These are phyloP conservation scores for Zootoca vivipara DNA, from an alignment of 2,113 vertebrate genomes.

Conservation along the genomic window DNA sequence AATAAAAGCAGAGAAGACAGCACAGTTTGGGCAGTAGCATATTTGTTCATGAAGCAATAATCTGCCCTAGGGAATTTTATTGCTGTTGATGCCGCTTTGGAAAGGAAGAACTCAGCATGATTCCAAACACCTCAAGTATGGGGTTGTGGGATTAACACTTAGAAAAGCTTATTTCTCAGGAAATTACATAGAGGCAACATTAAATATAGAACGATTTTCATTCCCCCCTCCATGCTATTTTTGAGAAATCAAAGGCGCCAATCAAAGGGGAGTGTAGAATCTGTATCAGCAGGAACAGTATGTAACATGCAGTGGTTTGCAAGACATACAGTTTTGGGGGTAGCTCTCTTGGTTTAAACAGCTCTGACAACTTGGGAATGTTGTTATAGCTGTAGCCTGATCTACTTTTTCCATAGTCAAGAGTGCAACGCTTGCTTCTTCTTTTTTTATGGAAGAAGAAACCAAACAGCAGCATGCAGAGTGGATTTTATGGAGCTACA, in stretches of 20 bases:
- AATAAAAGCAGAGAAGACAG: slow-evolving; percentile 1
- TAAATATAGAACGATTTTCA: background rate
- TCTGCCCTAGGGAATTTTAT: slow-evolving; percentile 22
- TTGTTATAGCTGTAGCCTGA: slow-evolving; percentile 14
- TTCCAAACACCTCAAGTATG: background rate
- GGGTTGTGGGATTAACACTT: background rate
- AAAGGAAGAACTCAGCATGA: slow-evolving; percentile 23
- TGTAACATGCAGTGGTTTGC: slow-evolving; percentile 13
- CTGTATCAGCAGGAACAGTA: background rate
- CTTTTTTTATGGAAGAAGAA: slow-evolving; percentile 18
- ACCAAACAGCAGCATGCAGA: slow-evolving; percentile 2
- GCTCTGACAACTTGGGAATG: background rate
- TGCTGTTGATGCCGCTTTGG: slow-evolving; percentile 29
- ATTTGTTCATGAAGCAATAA: background rate
- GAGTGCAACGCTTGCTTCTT: background rate
- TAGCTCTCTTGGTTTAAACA: background rate
- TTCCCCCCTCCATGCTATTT: background rate
- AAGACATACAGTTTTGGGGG: background rate
- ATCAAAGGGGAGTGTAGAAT: background rate
- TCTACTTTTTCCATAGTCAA: slow-evolving; percentile 6
- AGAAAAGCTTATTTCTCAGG: background rate
- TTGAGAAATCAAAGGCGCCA: background rate
- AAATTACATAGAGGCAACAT: background rate
- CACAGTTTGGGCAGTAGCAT: background rate
- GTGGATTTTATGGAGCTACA: background rate